phyloP scores from a whole-genome alignment of 2,888 invertebrate species.

The Eulithis testata region DNA sequence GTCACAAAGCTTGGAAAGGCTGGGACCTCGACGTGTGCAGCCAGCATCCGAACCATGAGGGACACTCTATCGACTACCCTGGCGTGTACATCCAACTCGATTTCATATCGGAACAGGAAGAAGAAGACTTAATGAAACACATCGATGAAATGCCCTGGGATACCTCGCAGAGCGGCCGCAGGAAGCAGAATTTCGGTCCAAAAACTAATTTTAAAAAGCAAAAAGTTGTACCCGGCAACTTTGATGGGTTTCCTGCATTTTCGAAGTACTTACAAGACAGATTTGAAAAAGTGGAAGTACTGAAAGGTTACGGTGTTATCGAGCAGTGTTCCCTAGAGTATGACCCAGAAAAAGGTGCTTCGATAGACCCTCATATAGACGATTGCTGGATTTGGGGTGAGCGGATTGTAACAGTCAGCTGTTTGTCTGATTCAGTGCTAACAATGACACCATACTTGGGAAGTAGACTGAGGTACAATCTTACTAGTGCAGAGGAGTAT shows the following conservation, averaged over 20 bases:
- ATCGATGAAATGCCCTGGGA: slow-evolving; percentile 95
- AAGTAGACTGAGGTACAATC: slow-evolving; percentile 72
- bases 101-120: slow-evolving; percentile 91
- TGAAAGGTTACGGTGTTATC: slow-evolving; percentile 91
- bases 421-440: slow-evolving; percentile 91
- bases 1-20: slow-evolving; percentile 90
- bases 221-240: slow-evolving; percentile 91
- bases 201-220: slow-evolving; percentile 99
- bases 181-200: slow-evolving; percentile 99
- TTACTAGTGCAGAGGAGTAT: slow-evolving; percentile 70
- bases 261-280: slow-evolving; percentile 92
- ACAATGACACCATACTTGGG: slow-evolving; percentile 89
- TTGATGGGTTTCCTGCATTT: slow-evolving; percentile 93
- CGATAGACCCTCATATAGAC: slow-evolving; percentile 99
- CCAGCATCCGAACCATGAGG: slow-evolving; percentile 88
- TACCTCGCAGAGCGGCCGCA: slow-evolving; percentile 96
- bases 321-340: slow-evolving; percentile 99
- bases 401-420: slow-evolving; percentile 96
- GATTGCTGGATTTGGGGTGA: slow-evolving; percentile 99
- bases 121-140: slow-evolving; percentile 85
- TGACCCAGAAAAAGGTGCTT: slow-evolving; percentile 92
- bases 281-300: slow-evolving; percentile 85
- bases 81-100: slow-evolving; percentile 88
- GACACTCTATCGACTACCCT: slow-evolving; percentile 85
- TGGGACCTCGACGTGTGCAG: slow-evolving; percentile 86